phyloP scores from a whole-genome alignment of 2,888 invertebrate genomes.

The Resseliella maxima region DNA sequence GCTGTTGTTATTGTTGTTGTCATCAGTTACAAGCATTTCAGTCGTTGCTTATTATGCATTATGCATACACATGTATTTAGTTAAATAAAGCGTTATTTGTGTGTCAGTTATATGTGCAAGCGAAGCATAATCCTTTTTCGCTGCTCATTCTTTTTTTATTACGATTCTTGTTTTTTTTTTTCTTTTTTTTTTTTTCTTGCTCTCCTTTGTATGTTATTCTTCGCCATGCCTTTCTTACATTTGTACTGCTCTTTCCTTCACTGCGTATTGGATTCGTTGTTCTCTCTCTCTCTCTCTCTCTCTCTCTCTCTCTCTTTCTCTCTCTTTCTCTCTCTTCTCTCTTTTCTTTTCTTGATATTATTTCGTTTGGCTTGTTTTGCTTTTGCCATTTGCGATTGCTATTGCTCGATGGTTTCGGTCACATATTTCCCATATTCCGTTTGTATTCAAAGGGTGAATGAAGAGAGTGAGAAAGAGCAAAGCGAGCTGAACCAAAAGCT shows the following conservation, averaged over 20 bases:
- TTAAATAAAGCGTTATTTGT: constrained; percentile 51
- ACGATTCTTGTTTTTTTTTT: neutral
- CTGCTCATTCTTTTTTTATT: constrained; percentile 35
- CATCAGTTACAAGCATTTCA: constrained; percentile 22
- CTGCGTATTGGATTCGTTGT: neutral
- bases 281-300: neutral
- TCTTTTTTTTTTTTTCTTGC: neutral
- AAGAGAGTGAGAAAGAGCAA: neutral
- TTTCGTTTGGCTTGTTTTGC: neutral
- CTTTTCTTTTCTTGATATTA: neutral
- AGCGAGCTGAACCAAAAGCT: neutral
- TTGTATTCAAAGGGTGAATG: neutral
- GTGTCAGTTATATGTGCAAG: constrained; percentile 35
- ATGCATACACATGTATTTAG: constrained; percentile 53
- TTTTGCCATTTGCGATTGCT: constrained; percentile 15
- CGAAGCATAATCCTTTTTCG: constrained; percentile 48
- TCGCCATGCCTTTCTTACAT: constrained; percentile 5
- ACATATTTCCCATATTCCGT: constrained; percentile 15
- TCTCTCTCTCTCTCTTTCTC: neutral
- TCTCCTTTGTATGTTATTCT: too few relatives aligned
- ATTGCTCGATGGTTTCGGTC: constrained; percentile 30
- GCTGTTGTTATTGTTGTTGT: neutral
- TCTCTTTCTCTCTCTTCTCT: neutral
- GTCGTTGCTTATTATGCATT: constrained; percentile 45
- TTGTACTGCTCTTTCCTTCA: neutral